These are phyloP conservation scores for Leguminivora glycinivorella DNA, from an alignment of 1,140 invertebrate genomes.

Conservation along the genomic window DNA sequence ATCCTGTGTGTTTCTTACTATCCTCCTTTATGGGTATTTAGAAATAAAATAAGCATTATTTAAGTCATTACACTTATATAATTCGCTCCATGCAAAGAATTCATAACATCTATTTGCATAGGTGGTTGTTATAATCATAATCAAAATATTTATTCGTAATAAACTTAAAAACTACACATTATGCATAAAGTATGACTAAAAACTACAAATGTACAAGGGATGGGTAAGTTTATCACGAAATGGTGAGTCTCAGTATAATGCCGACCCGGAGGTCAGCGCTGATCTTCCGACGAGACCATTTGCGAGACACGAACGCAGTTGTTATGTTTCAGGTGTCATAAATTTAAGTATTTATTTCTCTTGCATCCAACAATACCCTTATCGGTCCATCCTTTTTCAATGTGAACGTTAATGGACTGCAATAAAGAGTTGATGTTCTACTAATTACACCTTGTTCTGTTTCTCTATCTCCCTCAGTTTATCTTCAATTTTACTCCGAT, in stretches of 20 bases:
- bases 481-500: slow-evolving; percentile 34
- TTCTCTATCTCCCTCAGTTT: slow-evolving; percentile 41
- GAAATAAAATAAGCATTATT: slow-evolving; percentile 61
- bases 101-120: slow-evolving; percentile 46
- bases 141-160: no score
- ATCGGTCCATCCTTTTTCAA: slow-evolving; percentile 46
- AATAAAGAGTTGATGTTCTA: slow-evolving; percentile 46
- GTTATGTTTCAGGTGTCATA: slow-evolving; percentile 47
- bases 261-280: no score
- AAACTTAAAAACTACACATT: no score
- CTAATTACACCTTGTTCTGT: slow-evolving; percentile 42
- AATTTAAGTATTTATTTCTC: slow-evolving; percentile 56
- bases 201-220: no score
- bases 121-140: no score
- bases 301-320: no score
- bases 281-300: no score
- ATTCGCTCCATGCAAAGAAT: slow-evolving; percentile 40
- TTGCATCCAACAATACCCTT: slow-evolving; percentile 55
- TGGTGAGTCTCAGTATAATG: no score
- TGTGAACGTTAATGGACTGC: slow-evolving; percentile 53
- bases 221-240: no score
- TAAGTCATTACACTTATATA: slow-evolving; percentile 54
- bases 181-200: no score
- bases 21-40: slow-evolving; percentile 48
- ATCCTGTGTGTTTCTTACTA: slow-evolving; percentile 52